Evolutionary conservation across 2,888 invertebrate genomes (phyloP), one percentile per base, ranked within the genome.

Genomic region (Sminthurinus aureus): DNA sequence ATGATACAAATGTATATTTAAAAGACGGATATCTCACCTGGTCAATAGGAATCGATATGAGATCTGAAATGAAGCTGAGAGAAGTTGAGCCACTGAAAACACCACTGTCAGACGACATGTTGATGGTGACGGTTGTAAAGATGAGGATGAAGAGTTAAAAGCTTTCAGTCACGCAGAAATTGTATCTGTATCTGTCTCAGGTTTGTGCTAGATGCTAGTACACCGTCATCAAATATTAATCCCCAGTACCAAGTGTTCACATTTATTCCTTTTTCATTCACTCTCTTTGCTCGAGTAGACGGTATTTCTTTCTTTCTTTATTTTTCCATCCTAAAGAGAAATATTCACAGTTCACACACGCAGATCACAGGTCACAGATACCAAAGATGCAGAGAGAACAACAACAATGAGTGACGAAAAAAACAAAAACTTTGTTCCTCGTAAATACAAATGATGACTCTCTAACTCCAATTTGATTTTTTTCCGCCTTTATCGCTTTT

Each of bases 1-100:
- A 71, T 71, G 15, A 24, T 24, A 24, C 3, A 8, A 71, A 13
- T 20, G 12, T 50, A 24, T 13, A 74, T 24, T 26, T 74, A 13
- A 2, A 64, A 64, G 0, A 12, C n/a, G 8, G 22, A 20, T 18
- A 22, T 20, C 38, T 67, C 92, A 95, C 95, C 92, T 95, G 93
- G 91, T 96, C 96, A 89, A 96, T 93, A 80, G 95, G 94, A 87
- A 96, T 91, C 85, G 94, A 94, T 88, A 93, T 91, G 89, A 92
- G 91, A 88, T 93, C 93, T 58, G 95, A 93, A 85, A 96, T 89
- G 91, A 94, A 94, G 85, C 92, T 90, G 90, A 96, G 88, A 71
- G 84, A 80, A 15, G 87, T 86, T 15, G 88, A 88, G 26, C 89
- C 89, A 82, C 87, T 85, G 77, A 87, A 88, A 26, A 13, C 24